Base-by-base conservation (phyloP, 1,140 invertebrate species). In the Mylabris phalerata region DNA sequence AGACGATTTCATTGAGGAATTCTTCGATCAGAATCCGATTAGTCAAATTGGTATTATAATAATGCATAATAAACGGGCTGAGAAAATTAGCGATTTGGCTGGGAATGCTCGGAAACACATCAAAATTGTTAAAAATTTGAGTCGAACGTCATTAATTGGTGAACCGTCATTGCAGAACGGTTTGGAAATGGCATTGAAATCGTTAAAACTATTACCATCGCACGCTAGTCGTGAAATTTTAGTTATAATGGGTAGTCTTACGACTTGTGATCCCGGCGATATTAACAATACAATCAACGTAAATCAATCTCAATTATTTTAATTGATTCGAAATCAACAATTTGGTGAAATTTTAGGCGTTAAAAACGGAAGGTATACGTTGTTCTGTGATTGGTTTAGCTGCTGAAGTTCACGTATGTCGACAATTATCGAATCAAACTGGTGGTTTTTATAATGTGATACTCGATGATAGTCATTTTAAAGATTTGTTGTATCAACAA, bases 1-100 rank as follows among this genome's bases (percentile, higher is more conserved):
- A 49, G 92, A 98, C 78, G 84, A 86, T 61, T 99, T 98, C 75
- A 85, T 98, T 52, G 90, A 95, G 65, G 94, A 98, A 76, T 98
- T 92, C 73, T 97, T 98, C 76, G 95, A 98, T 76, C 93, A 98
- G 77, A 99, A 98, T 79, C 97, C 97, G 41, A 94, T 99, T 48
- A 95, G 93, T 75, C 97, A 99, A 76, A 76, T 99, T 44, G 96
- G 95, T 19, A 79, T 98, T 47, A 90, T 99, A 64, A 76, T 86
- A 9, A 92, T 95, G 55, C 88, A 88, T 67, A 96, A 97, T 68
- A 98, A 98, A 77, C 80, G 93, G 67, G 92, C 94, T 11, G 95
- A 98, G 71, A 94, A 90, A 78, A 72, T 96, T 4, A 88, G 89
- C 55, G 92, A 96, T 62, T 78, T 98, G 38, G 88, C 90, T 63